Conservation (phyloP, 1,140 invertebrate genomes). For the Drosophila takahashii region DNA sequence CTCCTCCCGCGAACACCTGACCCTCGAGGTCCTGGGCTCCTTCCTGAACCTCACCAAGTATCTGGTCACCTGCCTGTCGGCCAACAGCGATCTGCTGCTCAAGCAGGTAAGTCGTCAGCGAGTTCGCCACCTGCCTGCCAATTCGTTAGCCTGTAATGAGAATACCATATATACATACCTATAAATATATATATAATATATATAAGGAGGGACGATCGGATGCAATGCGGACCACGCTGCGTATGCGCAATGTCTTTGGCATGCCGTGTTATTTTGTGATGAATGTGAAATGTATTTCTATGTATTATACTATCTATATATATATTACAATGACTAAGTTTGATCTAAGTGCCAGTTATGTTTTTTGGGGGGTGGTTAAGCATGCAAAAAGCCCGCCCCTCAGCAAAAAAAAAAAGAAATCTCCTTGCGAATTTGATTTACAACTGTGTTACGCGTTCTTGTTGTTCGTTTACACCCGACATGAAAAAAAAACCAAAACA, state of each 20-base stretch:
- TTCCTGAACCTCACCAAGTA: slow-evolving; percentile 98
- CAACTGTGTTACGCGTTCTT: slow-evolving; percentile 25
- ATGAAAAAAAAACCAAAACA: not conserved
- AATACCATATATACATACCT: not conserved
- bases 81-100: slow-evolving; percentile 96
- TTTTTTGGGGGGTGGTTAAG: slow-evolving; percentile 30
- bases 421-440: slow-evolving; percentile 33
- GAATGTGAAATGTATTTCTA: slow-evolving; percentile 22
- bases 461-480: slow-evolving; percentile 17
- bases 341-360: slow-evolving; percentile 41
- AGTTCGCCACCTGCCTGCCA: slow-evolving; percentile 19
- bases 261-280: slow-evolving; percentile 27
- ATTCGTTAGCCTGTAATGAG: not conserved
- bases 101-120: slow-evolving; percentile 92
- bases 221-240: slow-evolving; percentile 38
- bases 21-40: slow-evolving; percentile 95
- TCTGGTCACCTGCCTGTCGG: slow-evolving; percentile 96
- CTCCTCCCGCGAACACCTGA: slow-evolving; percentile 96
- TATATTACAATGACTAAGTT: slow-evolving; percentile 34
- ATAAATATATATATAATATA: not conserved
- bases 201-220: slow-evolving; percentile 4
- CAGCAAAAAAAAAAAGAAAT: slow-evolving; percentile 1
- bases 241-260: slow-evolving; percentile 49
- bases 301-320: slow-evolving; percentile 23
- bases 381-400: slow-evolving; percentile 27